Evolutionary conservation across 1,140 invertebrate genomes (phyloP), one percentile per base, ranked within the genome.

Genomic region (Drosophila aff.): DNA sequence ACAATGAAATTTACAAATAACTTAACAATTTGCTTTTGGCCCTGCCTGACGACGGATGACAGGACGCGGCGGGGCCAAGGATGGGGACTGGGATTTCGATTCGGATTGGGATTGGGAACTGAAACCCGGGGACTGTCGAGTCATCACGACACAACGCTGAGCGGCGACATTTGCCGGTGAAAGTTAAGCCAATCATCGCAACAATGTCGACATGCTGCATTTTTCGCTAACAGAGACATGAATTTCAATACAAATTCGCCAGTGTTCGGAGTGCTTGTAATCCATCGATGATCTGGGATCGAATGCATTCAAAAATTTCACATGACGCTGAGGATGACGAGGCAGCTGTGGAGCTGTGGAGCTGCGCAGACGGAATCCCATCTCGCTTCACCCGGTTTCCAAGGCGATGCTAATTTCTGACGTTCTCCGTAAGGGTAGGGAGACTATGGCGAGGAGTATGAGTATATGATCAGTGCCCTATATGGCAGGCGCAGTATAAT

Each of bases 11-110:
- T 86, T 87, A 86, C 83, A 86, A 86, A 86, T 86, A 86, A 87
- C 76, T 86, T 86, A 86, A 86, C 83, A 86, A 86, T 86, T 86
- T 86, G 83, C 83, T 86, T 79, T 82, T 82, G 67, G 83, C 79
- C 79, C 76, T 82, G 71, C 79, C 71, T 82, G 71, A 79, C 78
- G 71, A 71, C 81, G 76, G 64, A 69, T 62, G 73, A 55, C 47
- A 68, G 49, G 44, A 26, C 53, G 63, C 62, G 18, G 44, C 52
- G 78, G 74, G 63, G 8, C 6, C 53, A 18, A 3, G 52, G 10
- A 15, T 7, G 40, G 61, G 28, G 26, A 63, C 13, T 33, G 10
- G 28, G 23, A 60, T 18, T 60, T 43, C 26, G 23, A 63, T n/a
- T 28, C 15, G 36, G 33, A 7, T 18, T 60, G 47, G 33, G 23